Conservation (phyloP, 2,113 vertebrate genomes). For the Panurus biarmicus region DNA sequence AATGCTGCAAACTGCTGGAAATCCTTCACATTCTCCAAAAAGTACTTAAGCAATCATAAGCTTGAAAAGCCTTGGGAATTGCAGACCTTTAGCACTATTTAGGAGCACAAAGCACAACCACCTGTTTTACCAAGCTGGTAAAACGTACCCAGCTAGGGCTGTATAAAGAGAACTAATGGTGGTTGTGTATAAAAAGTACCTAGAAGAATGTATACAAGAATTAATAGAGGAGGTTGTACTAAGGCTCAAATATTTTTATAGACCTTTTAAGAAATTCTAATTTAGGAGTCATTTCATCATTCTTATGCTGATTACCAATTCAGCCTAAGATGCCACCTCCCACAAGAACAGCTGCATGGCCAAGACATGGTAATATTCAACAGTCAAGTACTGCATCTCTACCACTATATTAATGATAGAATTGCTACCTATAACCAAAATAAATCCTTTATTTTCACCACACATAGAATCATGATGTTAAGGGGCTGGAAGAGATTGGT, state of each 20-base stretch:
- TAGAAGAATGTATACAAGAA: neutral
- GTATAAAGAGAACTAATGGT: neutral
- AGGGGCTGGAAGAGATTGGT: neutral
- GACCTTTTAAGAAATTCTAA: neutral
- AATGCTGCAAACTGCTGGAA: neutral
- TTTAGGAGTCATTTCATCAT: fast-evolving
- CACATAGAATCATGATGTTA: too few relatives aligned
- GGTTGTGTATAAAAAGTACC: neutral
- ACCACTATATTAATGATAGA: neutral
- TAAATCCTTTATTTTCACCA: neutral
- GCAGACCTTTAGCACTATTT: neutral
- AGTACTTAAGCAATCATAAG: neutral
- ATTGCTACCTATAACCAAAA: neutral
- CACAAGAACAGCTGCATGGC: neutral
- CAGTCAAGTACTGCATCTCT: neutral
- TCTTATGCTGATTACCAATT: neutral
- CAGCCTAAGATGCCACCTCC: neutral
- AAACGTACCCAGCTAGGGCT: neutral
- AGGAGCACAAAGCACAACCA: neutral
- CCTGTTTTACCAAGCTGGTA: neutral
- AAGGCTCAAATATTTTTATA: neutral
- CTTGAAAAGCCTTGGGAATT: neutral
- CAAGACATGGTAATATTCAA: fast-evolving
- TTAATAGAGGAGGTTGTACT: neutral
- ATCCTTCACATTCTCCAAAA: neutral